Evolutionary conservation across 2,888 invertebrate species (phyloP).

Genomic region (Calliphora vomitoria): DNA sequence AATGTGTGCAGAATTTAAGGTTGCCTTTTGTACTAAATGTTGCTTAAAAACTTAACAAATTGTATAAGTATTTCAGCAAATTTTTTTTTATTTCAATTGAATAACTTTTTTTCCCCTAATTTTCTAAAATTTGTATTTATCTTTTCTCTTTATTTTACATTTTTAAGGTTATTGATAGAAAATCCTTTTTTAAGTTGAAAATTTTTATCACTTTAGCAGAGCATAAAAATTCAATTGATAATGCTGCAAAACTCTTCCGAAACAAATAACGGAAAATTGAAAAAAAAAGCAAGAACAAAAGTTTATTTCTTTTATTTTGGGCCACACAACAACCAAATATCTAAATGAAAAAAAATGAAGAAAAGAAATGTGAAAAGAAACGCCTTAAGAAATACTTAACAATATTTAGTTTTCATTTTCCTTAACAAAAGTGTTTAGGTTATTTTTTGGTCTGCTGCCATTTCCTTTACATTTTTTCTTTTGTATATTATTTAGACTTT

Average conservation of each 20-base stretch:
- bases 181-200: constrained; percentile 48
- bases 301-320: constrained; percentile 1
- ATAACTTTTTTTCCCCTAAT: not conserved
- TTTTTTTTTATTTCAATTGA: constrained; percentile 32
- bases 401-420: constrained; percentile 53
- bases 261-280: constrained; percentile 22
- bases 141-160: constrained; percentile 7
- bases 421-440: constrained; percentile 45
- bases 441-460: constrained; percentile 2
- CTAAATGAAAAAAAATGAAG: constrained; percentile 12
- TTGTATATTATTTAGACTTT: constrained; percentile 36
- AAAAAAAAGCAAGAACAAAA: constrained; percentile 1
- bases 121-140: constrained; percentile 2
- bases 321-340: constrained; percentile 28
- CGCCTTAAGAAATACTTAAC: constrained; percentile 45
- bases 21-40: constrained; percentile 40
- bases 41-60: constrained; percentile 48
- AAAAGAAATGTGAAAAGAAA: not conserved
- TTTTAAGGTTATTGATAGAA: constrained; percentile 43
- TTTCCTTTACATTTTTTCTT: not conserved
- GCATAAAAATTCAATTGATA: constrained; percentile 64
- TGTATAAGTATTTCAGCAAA: constrained; percentile 22
- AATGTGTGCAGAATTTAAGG: not conserved
- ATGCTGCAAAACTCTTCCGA: constrained; percentile 31
- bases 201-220: constrained; percentile 58